A percentile compares a stretch with the other conserved stretches of the same genome.
Conservation (phyloP, 2,113 vertebrate genomes). For the Falcunculus frontatus region DNA sequence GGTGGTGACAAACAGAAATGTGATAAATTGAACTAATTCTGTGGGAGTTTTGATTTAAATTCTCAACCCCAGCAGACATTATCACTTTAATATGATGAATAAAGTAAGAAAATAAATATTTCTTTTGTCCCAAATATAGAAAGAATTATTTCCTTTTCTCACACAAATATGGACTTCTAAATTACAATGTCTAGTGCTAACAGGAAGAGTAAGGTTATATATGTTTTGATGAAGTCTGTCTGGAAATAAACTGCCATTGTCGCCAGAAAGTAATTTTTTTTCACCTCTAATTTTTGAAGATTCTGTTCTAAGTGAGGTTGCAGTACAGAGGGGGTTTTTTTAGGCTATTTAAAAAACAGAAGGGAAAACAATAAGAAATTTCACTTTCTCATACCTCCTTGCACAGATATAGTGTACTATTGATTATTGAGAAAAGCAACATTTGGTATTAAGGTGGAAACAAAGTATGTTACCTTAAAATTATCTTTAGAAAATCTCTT, state of each 20-base stretch:
- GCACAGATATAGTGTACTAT: not conserved
- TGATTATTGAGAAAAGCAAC: not conserved
- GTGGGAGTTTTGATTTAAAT: not conserved
- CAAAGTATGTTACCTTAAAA: not conserved
- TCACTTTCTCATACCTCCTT: not conserved
- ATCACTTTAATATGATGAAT: not conserved
- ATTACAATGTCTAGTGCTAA: not conserved
- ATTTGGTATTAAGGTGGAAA: not conserved
- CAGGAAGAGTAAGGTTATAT: not conserved
- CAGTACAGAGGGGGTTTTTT: not conserved
- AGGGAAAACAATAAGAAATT: not conserved
- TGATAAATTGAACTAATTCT: not conserved
- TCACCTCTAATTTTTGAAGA: not conserved
- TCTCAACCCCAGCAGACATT: not conserved
- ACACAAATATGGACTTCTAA: not conserved
- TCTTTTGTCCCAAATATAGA: not conserved
- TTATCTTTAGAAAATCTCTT: not conserved
- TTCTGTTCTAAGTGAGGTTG: not conserved
- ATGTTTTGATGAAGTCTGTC: not conserved
- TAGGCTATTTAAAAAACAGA: not conserved
- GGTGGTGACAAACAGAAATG: not conserved
- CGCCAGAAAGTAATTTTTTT: not conserved
- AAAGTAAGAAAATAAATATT: not conserved
- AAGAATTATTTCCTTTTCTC: not conserved
- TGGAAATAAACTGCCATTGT: not conserved